These are phyloP conservation scores for Plagiodera versicolora DNA, from an alignment of 2,888 invertebrate genomes.

Conservation along the genomic window DNA sequence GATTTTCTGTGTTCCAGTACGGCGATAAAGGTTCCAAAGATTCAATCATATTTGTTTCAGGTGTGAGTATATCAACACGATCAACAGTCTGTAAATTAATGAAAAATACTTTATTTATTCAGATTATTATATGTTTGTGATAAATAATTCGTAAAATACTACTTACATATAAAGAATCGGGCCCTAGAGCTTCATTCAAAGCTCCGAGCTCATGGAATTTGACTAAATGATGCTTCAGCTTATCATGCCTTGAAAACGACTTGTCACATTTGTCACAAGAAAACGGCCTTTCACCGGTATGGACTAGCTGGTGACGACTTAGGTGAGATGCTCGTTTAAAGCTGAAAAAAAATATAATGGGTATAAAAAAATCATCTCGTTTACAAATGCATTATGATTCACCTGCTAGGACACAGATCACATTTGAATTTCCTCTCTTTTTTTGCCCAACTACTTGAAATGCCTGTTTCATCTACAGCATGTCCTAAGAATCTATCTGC, in stretches of 20 bases:
- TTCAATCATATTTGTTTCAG: constrained; percentile 28
- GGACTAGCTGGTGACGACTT: constrained; percentile 69
- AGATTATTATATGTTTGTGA: constrained; percentile 14
- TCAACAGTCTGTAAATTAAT: constrained; percentile 29
- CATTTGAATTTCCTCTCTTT: constrained; percentile 48
- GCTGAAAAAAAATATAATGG: constrained; percentile 46
- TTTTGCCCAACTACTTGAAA: constrained; percentile 41
- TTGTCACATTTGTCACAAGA: constrained; percentile 70
- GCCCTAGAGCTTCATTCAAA: constrained; percentile 29
- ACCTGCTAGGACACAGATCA: constrained; percentile 47
- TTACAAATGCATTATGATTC: not conserved
- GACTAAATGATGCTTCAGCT: constrained; percentile 68
- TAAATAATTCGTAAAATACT: not conserved
- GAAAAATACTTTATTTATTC: no score
- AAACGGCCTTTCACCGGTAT: constrained; percentile 73
- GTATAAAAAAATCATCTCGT: not conserved
- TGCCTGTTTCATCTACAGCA: constrained; percentile 22
- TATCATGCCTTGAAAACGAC: constrained; percentile 72
- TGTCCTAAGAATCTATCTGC: constrained; percentile 21
- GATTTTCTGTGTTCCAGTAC: constrained; percentile 34
- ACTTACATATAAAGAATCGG: constrained; percentile 35
- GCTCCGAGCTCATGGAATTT: constrained; percentile 57
- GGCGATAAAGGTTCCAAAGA: constrained; percentile 8
- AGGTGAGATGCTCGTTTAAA: constrained; percentile 72
- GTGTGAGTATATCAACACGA: constrained; percentile 31